A percentile compares a stretch with the other conserved stretches of the same genome.
These are phyloP conservation scores for Hirtodrosophila trivittata DNA, from an alignment of 2,888 invertebrate species.

Conservation along the genomic window DNA sequence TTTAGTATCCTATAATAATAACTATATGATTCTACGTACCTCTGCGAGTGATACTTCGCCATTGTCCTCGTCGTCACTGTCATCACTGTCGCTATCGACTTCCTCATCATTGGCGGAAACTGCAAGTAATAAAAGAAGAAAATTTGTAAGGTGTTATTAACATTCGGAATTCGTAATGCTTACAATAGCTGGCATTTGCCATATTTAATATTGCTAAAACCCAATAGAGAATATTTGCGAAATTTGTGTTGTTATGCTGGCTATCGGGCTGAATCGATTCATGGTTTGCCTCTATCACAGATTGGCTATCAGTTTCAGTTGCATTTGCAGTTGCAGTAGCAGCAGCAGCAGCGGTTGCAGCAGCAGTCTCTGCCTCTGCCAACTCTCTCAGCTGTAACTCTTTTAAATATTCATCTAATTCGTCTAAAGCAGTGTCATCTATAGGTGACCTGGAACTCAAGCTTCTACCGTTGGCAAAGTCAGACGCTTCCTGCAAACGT, in stretches of 20 bases:
- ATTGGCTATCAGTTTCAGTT: constrained; percentile 22
- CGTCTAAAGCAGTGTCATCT: constrained; percentile 72
- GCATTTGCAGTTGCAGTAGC: too few relatives aligned
- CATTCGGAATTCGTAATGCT: constrained; percentile 66
- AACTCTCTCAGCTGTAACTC: constrained; percentile 78
- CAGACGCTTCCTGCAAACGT: constrained; percentile 41
- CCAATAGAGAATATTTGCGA: constrained; percentile 82
- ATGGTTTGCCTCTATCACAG: constrained; percentile 43
- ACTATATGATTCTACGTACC: too few relatives aligned
- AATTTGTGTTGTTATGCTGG: constrained; percentile 55
- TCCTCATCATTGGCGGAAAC: constrained; percentile 72
- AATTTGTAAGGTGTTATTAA: constrained; percentile 62
- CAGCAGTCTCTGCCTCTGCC: neutral
- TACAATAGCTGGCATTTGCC: constrained; percentile 82
- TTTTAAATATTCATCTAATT: constrained; percentile 83
- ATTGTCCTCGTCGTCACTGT: constrained; percentile 87
- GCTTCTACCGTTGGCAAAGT: constrained; percentile 9
- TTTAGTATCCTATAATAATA: too few relatives aligned
- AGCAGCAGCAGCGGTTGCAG: too few relatives aligned
- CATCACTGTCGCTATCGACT: constrained; percentile 85
- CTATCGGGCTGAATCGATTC: constrained; percentile 20
- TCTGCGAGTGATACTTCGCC: constrained; percentile 83
- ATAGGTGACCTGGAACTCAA: constrained; percentile 19
- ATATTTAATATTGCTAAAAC: constrained; percentile 83
- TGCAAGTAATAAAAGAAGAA: constrained; percentile 64